A percentile compares a stretch with the other conserved stretches of the same genome.
Evolutionary conservation across 2,888 invertebrate genomes (phyloP).

Genomic region (Andrena bucephala): DNA sequence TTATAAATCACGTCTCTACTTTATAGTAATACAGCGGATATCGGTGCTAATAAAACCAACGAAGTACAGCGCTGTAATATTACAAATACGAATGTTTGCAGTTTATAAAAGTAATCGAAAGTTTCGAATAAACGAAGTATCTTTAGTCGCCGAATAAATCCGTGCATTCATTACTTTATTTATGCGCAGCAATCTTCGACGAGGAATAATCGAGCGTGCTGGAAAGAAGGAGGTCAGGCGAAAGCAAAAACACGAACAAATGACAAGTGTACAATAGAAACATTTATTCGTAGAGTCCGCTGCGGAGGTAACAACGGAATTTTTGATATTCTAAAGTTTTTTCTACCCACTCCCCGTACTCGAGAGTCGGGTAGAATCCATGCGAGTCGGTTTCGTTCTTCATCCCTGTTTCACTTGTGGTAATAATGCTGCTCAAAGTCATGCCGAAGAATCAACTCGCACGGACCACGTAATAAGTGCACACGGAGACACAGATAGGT

Average conservation of each 20-base stretch:
- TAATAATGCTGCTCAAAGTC: neutral
- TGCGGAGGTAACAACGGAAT: slow-evolving; percentile 79
- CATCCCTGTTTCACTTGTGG: neutral
- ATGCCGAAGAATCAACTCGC: slow-evolving; percentile 58
- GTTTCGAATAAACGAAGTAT: neutral
- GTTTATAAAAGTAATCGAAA: neutral
- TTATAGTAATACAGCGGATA: neutral
- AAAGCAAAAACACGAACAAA: slow-evolving; percentile 7
- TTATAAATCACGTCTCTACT: neutral
- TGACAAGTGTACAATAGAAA: slow-evolving; percentile 79
- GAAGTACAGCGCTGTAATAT: too few relatives aligned
- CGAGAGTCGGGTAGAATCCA: slow-evolving; percentile 62
- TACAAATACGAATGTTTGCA: neutral
- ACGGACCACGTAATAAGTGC: slow-evolving; percentile 79
- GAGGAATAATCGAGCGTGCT: too few relatives aligned
- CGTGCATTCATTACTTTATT: neutral
- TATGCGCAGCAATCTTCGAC: neutral
- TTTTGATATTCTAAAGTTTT: slow-evolving; percentile 78
- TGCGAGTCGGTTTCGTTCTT: slow-evolving; percentile 53
- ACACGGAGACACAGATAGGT: slow-evolving; percentile 82
- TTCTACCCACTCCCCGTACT: slow-evolving; percentile 46
- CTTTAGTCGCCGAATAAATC: neutral
- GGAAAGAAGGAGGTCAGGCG: neutral
- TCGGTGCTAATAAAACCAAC: neutral
- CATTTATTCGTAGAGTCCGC: slow-evolving; percentile 82